Conservation (phyloP, 2,113 vertebrate genomes). For the Hippocampus comes region DNA sequence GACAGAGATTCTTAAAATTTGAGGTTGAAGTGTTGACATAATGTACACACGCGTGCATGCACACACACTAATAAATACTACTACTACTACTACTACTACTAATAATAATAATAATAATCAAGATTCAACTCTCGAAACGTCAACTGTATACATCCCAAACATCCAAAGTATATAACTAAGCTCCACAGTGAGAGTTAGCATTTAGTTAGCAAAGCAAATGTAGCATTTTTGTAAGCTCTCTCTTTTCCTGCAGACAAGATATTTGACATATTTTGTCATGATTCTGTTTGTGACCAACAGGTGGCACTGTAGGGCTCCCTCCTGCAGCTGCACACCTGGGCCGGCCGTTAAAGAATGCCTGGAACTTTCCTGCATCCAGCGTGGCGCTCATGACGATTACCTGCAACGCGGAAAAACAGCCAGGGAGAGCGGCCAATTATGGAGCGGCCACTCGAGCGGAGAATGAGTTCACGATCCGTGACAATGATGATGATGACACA, state of each 20-base stretch:
- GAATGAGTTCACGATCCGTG: too few relatives aligned
- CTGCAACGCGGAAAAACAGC: slow-evolving; percentile 14
- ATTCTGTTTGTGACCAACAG: too few relatives aligned
- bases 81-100: not conserved
- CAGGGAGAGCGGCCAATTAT: too few relatives aligned
- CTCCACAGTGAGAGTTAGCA: not conserved
- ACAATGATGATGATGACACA: too few relatives aligned
- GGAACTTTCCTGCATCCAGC: slow-evolving; percentile 96
- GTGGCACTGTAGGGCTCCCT: too few relatives aligned
- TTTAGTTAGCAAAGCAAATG: not conserved
- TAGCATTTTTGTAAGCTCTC: not conserved
- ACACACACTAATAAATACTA: too few relatives aligned
- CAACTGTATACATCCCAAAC: not conserved
- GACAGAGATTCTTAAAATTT: too few relatives aligned
- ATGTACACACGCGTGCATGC: too few relatives aligned
- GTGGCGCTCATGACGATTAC: slow-evolving; percentile 98
- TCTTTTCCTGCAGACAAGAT: not conserved
- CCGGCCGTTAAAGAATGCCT: slow-evolving; percentile 95
- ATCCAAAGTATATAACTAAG: not conserved
- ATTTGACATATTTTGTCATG: not conserved
- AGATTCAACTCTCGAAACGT: not conserved
- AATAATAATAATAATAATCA: not conserved
- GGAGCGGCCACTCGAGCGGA: too few relatives aligned
- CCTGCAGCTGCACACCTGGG: too few relatives aligned
- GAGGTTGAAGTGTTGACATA: too few relatives aligned